Evolutionary conservation across 2,113 vertebrate species (phyloP), one percentile per base, ranked within the genome.

Genomic region (Deroptyus accipitrinus): DNA sequence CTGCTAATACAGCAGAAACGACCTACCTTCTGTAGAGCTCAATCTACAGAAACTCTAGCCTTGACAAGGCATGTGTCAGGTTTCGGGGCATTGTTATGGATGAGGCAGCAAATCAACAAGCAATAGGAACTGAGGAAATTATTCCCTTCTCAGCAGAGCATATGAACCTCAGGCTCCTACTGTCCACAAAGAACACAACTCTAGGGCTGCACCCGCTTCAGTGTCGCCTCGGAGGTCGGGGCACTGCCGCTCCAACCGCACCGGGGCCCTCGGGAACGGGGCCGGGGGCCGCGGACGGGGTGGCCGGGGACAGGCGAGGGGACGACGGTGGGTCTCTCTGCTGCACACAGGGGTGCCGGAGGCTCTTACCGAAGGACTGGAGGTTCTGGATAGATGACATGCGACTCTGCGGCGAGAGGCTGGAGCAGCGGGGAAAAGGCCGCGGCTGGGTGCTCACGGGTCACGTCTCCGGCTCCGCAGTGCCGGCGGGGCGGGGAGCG

Each of bases 311-410:
- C 73, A 64, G 59, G 25, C 22, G 17, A 31, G 11, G 19, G 52
- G 72, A 11, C 6, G 13, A 2, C 66, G 3, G 30, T 6, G 39
- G 78, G 39, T 59, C 20, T 10, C 57, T 59, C 8, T 8, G 9
- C 6, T 28, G 52, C 30, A 17, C 23, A 15, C 7, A 2, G 30
- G 25, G 13, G 49, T 31, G 41, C 37, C 16, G 33, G 39, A 23
- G 30, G 57, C 37, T 76, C 98, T 99, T 97, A 99, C 98, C 98
- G 97, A 99, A 99, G 92, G 98, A 98, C 91, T 98, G 98, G 98
- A 99, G 98, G 97, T 99, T 99, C 98, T 99, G 98, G 97, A 99
- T 98, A 98, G 98, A 98, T 98, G 98, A 99, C 98, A 99, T 99
- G 98, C 98, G 98, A 98, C 97, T 98, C 97, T 97, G 98, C 97